Conservation (phyloP, 92 coral and sea anemone genomes). For the Paramuricea clavata region DNA sequence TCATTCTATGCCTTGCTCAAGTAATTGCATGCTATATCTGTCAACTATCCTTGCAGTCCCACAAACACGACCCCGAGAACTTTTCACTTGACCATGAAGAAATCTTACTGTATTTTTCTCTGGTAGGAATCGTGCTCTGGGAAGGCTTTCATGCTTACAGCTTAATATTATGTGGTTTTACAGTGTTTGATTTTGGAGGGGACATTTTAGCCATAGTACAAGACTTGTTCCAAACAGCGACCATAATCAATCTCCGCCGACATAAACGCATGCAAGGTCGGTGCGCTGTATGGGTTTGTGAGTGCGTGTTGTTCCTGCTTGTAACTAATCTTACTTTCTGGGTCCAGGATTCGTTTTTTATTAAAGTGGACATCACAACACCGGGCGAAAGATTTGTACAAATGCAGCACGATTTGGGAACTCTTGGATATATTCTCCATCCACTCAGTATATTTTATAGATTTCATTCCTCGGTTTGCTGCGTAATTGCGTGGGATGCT, state of each 20-base stretch:
- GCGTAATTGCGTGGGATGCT: neutral
- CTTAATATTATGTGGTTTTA: neutral
- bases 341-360: neutral
- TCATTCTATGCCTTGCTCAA: neutral
- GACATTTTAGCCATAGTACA: neutral
- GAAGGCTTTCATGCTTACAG: slow-evolving; percentile 14
- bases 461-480: slow-evolving; percentile 9
- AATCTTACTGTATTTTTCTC: neutral
- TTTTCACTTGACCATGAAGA: neutral
- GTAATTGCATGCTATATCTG: neutral
- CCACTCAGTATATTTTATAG: neutral
- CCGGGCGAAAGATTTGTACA: neutral
- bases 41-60: neutral
- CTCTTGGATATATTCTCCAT: neutral
- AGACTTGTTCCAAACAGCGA: neutral
- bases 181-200: neutral
- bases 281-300: neutral
- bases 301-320: neutral
- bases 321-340: neutral
- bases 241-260: neutral
- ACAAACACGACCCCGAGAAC: neutral
- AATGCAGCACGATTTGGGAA: neutral
- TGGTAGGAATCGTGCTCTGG: slow-evolving; percentile 8
- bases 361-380: neutral
- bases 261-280: neutral